These are phyloP conservation scores for Dyspetes luteomarginatus DNA, from an alignment of 2,888 invertebrate genomes.

Conservation along the genomic window DNA sequence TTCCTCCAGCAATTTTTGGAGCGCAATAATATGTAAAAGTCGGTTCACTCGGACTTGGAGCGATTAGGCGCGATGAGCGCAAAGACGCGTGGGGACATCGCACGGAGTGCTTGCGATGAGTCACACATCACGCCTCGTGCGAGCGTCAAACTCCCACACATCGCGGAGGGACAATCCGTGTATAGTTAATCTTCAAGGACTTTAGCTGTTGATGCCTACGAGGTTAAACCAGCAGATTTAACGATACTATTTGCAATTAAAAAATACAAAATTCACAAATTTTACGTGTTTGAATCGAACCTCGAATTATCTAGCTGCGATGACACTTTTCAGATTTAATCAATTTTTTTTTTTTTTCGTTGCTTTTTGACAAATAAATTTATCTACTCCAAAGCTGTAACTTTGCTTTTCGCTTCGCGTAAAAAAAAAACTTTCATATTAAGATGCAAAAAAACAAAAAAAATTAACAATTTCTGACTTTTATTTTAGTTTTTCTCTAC, in stretches of 20 bases:
- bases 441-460: too few relatives aligned
- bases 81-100: slow-evolving; percentile 2
- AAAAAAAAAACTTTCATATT: too few relatives aligned
- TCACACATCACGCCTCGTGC: slow-evolving; percentile 3
- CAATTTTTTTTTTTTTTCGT: not conserved
- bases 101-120: not conserved
- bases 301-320: too few relatives aligned
- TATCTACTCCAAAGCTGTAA: too few relatives aligned
- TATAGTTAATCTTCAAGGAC: slow-evolving; percentile 30
- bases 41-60: not conserved
- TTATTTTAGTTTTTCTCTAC: too few relatives aligned
- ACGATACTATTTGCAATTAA: slow-evolving; percentile 9
- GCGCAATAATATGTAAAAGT: too few relatives aligned
- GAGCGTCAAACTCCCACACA: slow-evolving; percentile 43
- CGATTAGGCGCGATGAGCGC: slow-evolving; percentile 23
- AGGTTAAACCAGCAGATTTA: slow-evolving; percentile 13
- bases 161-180: slow-evolving; percentile 8
- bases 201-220: not conserved
- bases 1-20: not conserved
- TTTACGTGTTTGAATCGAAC: not conserved
- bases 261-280: not conserved
- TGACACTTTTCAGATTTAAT: too few relatives aligned
- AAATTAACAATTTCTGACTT: too few relatives aligned
- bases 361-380: too few relatives aligned
- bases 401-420: too few relatives aligned